Conservation (phyloP, 2,797 vertebrate genomes). For the Fringilla coelebs region DNA sequence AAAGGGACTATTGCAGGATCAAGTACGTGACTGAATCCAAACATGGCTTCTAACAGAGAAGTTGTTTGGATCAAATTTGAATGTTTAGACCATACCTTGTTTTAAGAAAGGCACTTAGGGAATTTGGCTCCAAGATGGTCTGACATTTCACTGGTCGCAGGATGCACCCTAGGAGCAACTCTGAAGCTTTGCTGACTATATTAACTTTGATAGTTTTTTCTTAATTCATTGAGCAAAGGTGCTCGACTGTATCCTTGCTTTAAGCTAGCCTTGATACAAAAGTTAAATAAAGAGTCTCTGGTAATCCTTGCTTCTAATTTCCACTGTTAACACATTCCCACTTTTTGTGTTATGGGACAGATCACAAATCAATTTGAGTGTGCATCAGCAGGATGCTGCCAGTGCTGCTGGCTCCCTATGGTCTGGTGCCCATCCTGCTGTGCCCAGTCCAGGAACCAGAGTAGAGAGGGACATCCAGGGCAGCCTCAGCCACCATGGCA, state of each 20-base stretch:
- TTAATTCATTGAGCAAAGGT: background rate
- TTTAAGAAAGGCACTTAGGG: background rate
- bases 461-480: background rate
- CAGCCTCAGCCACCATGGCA: background rate
- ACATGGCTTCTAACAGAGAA: background rate
- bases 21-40: background rate
- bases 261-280: background rate
- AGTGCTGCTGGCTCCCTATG: background rate
- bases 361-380: background rate
- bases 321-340: background rate
- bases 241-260: fast-evolving
- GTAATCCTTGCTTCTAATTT: background rate
- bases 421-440: background rate
- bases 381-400: background rate
- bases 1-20: fast-evolving
- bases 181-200: background rate
- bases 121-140: background rate
- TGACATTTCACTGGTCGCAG: background rate
- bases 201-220: background rate
- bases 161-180: background rate
- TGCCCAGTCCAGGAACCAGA: background rate
- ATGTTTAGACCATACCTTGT: background rate
- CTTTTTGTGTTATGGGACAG: background rate
- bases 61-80: background rate
- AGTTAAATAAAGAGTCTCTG: background rate